A percentile compares a stretch with the other conserved stretches of the same genome.
Evolutionary conservation across 2,888 invertebrate genomes (phyloP).

Genomic region (Lysandra bellargus): DNA sequence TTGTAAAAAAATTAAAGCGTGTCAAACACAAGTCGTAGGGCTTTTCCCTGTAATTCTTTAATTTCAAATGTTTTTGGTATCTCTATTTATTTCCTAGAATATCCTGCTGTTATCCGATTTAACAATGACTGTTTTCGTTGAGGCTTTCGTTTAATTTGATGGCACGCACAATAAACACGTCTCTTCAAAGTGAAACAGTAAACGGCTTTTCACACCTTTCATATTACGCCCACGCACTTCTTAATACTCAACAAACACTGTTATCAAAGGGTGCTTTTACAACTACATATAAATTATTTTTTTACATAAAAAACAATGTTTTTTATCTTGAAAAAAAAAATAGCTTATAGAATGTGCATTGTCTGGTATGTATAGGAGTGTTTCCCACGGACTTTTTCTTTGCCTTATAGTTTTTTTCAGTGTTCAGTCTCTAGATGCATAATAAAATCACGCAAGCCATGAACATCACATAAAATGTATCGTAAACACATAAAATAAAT

Average conservation of each 20-base stretch:
- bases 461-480: not conserved
- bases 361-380: not conserved
- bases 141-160: not conserved
- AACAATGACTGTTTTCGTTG: not conserved
- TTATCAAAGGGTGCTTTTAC: not conserved
- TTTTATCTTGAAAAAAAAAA: no score
- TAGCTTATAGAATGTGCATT: no score
- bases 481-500: slow-evolving; percentile 22
- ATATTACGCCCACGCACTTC: slow-evolving; percentile 43
- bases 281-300: not conserved
- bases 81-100: not conserved
- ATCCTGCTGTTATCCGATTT: not conserved
- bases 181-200: slow-evolving; percentile 47
- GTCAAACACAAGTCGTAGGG: no score
- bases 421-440: not conserved
- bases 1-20: no score
- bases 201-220: slow-evolving; percentile 56
- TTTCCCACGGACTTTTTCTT: not conserved
- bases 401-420: not conserved
- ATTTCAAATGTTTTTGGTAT: not conserved
- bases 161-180: slow-evolving; percentile 39
- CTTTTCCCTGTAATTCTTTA: no score
- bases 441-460: not conserved
- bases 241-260: slow-evolving; percentile 32
- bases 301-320: no score